Conservation (phyloP, 2,797 vertebrate genomes). For the Gambusia yucatana region DNA sequence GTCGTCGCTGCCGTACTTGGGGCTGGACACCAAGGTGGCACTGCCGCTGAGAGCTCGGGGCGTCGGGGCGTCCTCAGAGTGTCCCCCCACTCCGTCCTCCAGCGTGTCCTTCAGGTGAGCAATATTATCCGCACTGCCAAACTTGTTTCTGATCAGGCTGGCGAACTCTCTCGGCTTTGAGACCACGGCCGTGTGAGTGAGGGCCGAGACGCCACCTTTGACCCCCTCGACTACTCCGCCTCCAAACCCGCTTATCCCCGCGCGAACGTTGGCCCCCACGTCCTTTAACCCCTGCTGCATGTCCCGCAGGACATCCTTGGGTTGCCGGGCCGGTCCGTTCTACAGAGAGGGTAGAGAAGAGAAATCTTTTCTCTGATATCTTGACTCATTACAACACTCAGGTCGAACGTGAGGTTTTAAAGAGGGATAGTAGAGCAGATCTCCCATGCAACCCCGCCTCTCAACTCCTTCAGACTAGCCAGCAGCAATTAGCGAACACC, state of each 20-base stretch:
- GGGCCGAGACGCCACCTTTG: conserved; percentile 92
- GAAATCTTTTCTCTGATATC: conserved; percentile 9
- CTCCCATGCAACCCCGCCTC: too few relatives aligned
- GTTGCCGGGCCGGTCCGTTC: conserved; percentile 94
- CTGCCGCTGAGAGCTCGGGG: conserved; percentile 92
- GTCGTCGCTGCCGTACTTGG: conserved; percentile 96
- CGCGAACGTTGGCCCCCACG: conserved; percentile 93
- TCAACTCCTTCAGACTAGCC: too few relatives aligned
- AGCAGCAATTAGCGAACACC: too few relatives aligned
- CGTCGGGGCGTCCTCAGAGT: conserved; percentile 86
- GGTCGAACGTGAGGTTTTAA: not conserved
- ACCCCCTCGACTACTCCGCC: conserved; percentile 96
- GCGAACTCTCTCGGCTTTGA: conserved; percentile 96
- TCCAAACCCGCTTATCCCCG: conserved; percentile 96
- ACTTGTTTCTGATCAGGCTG: conserved; percentile 97
- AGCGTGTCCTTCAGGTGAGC: conserved; percentile 93
- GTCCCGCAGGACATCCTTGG: conserved; percentile 96
- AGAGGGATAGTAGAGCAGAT: not conserved
- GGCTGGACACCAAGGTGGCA: conserved; percentile 95
- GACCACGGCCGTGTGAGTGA: conserved; percentile 94
- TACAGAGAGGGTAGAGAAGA: conserved; percentile 58
- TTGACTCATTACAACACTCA: not conserved
- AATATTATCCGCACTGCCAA: conserved; percentile 97
- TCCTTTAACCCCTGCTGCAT: conserved; percentile 98
- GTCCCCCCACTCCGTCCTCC: conserved; percentile 84